A percentile compares a stretch with the other conserved stretches of the same genome.
These are phyloP conservation scores for Cyanoramphus novaezelandiae DNA, from an alignment of 2,113 vertebrate species.

Conservation along the genomic window DNA sequence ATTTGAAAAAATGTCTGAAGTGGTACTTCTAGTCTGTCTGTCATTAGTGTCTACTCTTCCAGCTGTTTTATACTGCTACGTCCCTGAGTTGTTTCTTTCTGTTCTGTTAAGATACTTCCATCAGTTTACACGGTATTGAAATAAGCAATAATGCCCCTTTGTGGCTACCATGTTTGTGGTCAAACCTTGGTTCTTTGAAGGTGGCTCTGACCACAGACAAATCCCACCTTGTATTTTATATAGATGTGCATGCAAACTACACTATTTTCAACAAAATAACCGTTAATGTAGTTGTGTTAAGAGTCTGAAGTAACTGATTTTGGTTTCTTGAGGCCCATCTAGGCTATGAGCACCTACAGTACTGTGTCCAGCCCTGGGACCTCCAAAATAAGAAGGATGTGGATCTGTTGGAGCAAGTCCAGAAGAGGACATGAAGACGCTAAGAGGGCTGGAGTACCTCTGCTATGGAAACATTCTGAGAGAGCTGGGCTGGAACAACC, in stretches of 20 bases:
- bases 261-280: not conserved
- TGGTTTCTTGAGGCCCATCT: not conserved
- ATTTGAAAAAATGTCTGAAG: not conserved
- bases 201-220: not conserved
- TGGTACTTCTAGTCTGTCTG: not conserved
- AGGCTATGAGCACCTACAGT: not conserved
- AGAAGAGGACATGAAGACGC: not conserved
- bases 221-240: not conserved
- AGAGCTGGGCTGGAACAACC: not conserved
- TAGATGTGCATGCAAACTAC: not conserved
- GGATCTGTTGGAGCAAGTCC: not conserved
- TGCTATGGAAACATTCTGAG: not conserved
- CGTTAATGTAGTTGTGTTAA: not conserved
- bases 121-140: not conserved
- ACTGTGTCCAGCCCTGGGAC: not conserved
- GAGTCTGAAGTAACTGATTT: not conserved
- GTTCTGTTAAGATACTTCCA: not conserved
- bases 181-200: not conserved
- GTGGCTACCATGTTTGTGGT: not conserved
- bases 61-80: not conserved
- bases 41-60: not conserved
- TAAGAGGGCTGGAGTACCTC: not conserved
- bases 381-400: not conserved
- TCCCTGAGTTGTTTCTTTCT: not conserved
- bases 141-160: not conserved